A percentile compares a stretch with the other conserved stretches of the same genome.
These are phyloP conservation scores for Hydractinia echinata DNA, from an alignment of 30 jellyfish, hydroid and myxozoan species.

Conservation along the genomic window DNA sequence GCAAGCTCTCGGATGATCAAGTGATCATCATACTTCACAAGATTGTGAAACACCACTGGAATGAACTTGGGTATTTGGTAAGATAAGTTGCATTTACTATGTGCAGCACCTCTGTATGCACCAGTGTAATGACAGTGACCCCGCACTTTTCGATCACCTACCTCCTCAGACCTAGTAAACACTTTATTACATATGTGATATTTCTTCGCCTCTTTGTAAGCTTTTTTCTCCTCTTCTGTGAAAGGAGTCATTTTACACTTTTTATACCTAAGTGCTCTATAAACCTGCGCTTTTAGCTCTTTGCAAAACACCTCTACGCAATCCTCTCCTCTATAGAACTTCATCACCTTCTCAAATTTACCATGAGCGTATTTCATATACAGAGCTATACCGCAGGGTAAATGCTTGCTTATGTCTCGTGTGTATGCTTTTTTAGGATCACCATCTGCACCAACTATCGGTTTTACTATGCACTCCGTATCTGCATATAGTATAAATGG, in stretches of 20 bases:
- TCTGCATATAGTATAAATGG: conserved; percentile 1
- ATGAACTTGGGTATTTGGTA: conserved; percentile 22
- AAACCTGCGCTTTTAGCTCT: neutral
- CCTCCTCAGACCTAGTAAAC: neutral
- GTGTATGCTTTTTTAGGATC: neutral
- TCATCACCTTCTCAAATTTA: conserved; percentile 1
- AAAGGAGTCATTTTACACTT: neutral
- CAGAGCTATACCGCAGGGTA: conserved; percentile 2
- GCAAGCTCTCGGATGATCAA: conserved; percentile 22
- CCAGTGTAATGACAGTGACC: conserved; percentile 53
- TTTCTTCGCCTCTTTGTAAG: conserved; percentile 11
- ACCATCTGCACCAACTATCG: neutral
- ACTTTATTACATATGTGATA: neutral
- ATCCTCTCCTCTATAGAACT: no score
- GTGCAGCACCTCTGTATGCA: conserved; percentile 53
- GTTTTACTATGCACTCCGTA: neutral
- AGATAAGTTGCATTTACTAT: conserved; percentile 34
- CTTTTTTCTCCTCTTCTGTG: conserved; percentile 5
- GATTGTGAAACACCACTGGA: conserved; percentile 36
- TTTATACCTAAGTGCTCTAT: neutral
- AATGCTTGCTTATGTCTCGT: neutral
- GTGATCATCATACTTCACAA: conserved; percentile 39
- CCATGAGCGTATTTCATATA: neutral
- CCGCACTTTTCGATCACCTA: conserved; percentile 28
- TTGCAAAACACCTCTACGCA: no score